Evolutionary conservation across 2,113 vertebrate species (phyloP).

Genomic region (Embiotoca jacksoni): DNA sequence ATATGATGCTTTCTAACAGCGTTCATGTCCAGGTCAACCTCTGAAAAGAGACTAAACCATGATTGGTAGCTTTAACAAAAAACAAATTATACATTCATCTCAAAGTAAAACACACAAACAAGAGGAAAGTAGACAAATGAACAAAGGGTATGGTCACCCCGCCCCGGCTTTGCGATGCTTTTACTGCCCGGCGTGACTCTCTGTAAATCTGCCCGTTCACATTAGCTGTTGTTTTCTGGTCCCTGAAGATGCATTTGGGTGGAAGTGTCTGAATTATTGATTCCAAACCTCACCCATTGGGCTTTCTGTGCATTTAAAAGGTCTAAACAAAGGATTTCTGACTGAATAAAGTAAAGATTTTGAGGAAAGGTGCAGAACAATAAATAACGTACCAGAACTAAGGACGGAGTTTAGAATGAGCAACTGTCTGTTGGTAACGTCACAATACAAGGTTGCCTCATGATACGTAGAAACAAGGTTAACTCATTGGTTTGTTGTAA

Average conservation of each 20-base stretch:
- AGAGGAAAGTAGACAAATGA: background rate
- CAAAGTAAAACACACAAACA: background rate
- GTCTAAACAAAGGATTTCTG: background rate
- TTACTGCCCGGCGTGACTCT: background rate
- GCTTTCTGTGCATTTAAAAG: background rate
- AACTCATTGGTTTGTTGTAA: too few relatives aligned
- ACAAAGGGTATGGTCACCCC: background rate
- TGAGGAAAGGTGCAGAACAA: too few relatives aligned
- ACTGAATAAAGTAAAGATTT: too few relatives aligned
- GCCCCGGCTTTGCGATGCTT: background rate
- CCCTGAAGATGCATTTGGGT: background rate
- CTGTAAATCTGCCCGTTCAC: background rate
- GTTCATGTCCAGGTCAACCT: background rate
- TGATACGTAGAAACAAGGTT: too few relatives aligned
- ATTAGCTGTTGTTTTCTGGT: background rate
- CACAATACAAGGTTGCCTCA: too few relatives aligned
- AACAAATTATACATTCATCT: background rate
- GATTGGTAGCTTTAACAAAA: background rate
- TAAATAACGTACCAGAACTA: too few relatives aligned
- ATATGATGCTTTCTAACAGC: background rate
- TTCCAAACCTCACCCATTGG: background rate
- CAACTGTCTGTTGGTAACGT: too few relatives aligned
- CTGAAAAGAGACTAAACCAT: background rate
- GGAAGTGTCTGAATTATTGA: constrained; percentile 17
- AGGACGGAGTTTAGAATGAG: too few relatives aligned